Conservation (phyloP, 64 coral and sea anemone species). For the Montipora efflorescens region DNA sequence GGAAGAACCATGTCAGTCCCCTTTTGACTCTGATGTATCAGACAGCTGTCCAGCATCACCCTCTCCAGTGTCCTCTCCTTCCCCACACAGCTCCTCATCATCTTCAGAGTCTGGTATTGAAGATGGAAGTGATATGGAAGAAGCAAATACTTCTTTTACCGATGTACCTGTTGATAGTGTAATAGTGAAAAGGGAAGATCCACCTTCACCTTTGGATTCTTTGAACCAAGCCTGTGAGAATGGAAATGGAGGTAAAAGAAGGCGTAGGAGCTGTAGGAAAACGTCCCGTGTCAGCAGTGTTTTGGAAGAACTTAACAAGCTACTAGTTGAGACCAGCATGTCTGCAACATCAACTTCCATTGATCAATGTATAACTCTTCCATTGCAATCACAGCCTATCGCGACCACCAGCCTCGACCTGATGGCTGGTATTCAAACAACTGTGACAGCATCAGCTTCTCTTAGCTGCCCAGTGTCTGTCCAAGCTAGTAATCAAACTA, state of each 20-base stretch:
- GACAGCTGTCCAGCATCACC: slow-evolving; percentile 50
- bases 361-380: background rate
- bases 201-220: slow-evolving; percentile 7
- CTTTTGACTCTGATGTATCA: slow-evolving; percentile 20
- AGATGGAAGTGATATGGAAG: slow-evolving; percentile 86
- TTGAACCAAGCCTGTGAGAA: background rate
- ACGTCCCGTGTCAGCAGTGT: slow-evolving; percentile 9
- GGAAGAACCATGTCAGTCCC: background rate
- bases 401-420: background rate
- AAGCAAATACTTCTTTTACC: background rate
- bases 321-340: slow-evolving; percentile 11
- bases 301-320: slow-evolving; percentile 29
- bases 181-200: slow-evolving; percentile 4
- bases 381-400: background rate
- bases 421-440: slow-evolving; percentile 16
- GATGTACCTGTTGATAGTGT: background rate
- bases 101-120: slow-evolving; percentile 92
- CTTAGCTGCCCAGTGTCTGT: slow-evolving; percentile 3
- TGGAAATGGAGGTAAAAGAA: background rate
- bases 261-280: background rate
- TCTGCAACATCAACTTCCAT: slow-evolving; percentile 3
- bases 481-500: background rate
- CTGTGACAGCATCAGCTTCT: slow-evolving; percentile 5
- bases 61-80: slow-evolving; percentile 38
- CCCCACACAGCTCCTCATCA: slow-evolving; percentile 35